Percentiles rank a stretch among this genome's conserved stretches.
Conservation (phyloP, 2,888 invertebrate genomes). For the Drosophila barbarae region DNA sequence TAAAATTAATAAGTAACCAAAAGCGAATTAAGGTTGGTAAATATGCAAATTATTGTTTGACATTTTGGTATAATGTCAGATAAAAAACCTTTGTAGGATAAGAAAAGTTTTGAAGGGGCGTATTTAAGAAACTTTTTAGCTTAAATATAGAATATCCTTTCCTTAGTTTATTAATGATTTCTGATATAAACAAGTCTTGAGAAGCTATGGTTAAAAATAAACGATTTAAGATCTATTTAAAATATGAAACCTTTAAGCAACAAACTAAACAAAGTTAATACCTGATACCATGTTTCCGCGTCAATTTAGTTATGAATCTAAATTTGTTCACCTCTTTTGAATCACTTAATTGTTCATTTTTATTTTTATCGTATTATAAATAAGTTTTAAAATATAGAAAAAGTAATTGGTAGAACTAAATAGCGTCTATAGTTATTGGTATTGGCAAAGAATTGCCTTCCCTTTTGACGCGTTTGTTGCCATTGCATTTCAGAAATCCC, state of each 20-base stretch:
- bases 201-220: rapidly evolving
- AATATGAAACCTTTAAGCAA: too few relatives aligned
- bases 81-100: background rate
- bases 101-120: background rate
- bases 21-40: background rate
- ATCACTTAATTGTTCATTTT: background rate
- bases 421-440: background rate
- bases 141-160: too few relatives aligned
- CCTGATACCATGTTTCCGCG: too few relatives aligned
- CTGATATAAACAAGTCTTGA: background rate
- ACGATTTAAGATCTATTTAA: background rate
- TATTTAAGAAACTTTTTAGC: background rate
- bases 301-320: background rate
- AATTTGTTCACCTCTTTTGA: background rate
- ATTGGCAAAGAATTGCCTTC: background rate
- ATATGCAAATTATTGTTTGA: background rate
- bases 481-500: constrained; percentile 50
- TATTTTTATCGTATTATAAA: background rate
- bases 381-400: background rate
- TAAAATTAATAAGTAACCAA: constrained; percentile 1
- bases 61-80: background rate
- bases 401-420: background rate
- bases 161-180: too few relatives aligned
- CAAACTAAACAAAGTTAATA: too few relatives aligned
- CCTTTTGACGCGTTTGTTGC: constrained; percentile 52